Evolutionary conservation across 1,140 invertebrate genomes (phyloP).

Genomic region (Cotesia glomerata): DNA sequence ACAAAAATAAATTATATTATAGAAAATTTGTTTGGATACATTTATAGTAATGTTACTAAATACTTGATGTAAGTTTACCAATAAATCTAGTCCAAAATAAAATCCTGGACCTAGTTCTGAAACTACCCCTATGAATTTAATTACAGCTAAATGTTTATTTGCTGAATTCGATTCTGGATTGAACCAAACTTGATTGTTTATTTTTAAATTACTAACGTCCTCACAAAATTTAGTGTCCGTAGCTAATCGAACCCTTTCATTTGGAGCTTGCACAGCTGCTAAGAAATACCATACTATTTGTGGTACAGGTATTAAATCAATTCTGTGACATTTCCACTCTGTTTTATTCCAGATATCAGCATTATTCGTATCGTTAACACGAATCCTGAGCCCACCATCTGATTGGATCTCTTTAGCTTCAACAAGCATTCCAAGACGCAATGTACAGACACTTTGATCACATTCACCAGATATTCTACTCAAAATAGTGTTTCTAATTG

Average conservation of each 20-base stretch:
- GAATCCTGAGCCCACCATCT: conserved; percentile 38
- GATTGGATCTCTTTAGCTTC: conserved; percentile 41
- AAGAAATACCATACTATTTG: conserved; percentile 62
- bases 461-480: conserved; percentile 44
- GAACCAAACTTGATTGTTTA: conserved; percentile 48
- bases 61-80: conserved; percentile 56
- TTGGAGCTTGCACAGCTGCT: conserved; percentile 57
- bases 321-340: conserved; percentile 51
- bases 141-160: conserved; percentile 47
- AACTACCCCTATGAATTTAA: conserved; percentile 65
- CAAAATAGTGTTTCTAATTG: conserved; percentile 44
- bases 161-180: conserved; percentile 25
- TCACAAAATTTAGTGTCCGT: conserved; percentile 57
- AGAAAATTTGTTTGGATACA: neutral
- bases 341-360: conserved; percentile 46
- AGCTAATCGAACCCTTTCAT: conserved; percentile 62
- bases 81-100: conserved; percentile 66
- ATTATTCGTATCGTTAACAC: conserved; percentile 38
- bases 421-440: conserved; percentile 48
- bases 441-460: conserved; percentile 39
- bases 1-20: conserved; percentile 6
- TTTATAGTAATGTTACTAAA: conserved; percentile 11
- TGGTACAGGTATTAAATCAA: conserved; percentile 49
- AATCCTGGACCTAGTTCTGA: conserved; percentile 62
- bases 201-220: conserved; percentile 53